Evolutionary conservation across 2,113 vertebrate species (phyloP).

Genomic region (Rhinoptilus africanus): DNA sequence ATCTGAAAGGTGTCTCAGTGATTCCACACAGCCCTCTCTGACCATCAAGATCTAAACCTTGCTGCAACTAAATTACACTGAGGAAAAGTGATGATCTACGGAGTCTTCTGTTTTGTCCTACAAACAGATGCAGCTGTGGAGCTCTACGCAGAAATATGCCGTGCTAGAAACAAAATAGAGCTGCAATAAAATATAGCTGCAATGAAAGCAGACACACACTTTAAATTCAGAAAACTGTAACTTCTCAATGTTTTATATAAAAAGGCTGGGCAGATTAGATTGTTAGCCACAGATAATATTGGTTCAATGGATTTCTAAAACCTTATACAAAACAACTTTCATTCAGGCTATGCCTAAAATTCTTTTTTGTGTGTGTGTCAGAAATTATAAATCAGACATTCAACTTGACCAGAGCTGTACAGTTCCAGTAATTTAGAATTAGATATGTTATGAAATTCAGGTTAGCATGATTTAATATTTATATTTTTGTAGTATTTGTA

Average conservation of each 20-base stretch:
- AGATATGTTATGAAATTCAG: not conserved
- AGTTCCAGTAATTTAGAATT: not conserved
- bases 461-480: not conserved
- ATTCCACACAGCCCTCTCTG: not conserved
- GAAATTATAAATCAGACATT: not conserved
- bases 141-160: not conserved
- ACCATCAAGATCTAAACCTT: not conserved
- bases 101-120: not conserved
- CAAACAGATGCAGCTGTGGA: not conserved
- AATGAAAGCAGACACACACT: not conserved
- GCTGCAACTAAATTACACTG: not conserved
- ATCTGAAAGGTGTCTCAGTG: not conserved
- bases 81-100: not conserved
- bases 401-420: not conserved
- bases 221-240: not conserved
- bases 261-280: not conserved
- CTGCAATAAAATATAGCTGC: not conserved
- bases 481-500: not conserved
- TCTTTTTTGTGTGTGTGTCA: not conserved
- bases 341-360: not conserved
- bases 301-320: not conserved
- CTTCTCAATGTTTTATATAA: not conserved
- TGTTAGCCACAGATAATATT: not conserved
- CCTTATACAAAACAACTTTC: not conserved
- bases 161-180: not conserved